These are phyloP conservation scores for Ophiothrix spiculata DNA, from an alignment of 35 echinoderm and acorn worm species.

Conservation along the genomic window DNA sequence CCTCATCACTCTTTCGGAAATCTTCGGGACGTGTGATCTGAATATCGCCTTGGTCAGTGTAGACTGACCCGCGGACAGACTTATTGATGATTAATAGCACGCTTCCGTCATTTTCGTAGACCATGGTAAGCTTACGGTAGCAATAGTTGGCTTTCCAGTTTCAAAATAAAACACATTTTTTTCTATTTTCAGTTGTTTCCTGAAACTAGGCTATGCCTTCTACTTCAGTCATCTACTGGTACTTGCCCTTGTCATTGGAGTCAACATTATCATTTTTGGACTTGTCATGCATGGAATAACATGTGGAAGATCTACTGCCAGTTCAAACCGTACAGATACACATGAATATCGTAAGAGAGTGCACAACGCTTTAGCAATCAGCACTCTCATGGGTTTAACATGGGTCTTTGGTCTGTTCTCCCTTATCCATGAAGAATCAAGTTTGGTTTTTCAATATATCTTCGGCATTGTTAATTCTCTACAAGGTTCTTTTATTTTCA, in stretches of 20 bases:
- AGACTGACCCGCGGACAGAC: too few relatives aligned
- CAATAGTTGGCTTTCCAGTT: too few relatives aligned
- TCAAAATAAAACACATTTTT: too few relatives aligned
- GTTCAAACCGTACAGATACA: not conserved
- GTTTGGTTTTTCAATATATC: constrained; percentile 43
- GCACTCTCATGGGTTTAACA: constrained; percentile 52
- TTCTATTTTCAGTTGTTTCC: constrained; percentile 14
- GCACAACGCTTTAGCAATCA: constrained; percentile 48
- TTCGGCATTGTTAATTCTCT: constrained; percentile 70
- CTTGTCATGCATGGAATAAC: constrained; percentile 29
- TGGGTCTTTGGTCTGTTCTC: constrained; percentile 68
- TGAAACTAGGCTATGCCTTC: constrained; percentile 24
- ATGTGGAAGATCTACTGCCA: not conserved
- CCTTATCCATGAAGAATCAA: not conserved
- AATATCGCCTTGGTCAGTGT: too few relatives aligned
- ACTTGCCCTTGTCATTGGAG: constrained; percentile 24
- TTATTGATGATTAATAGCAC: too few relatives aligned
- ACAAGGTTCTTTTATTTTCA: constrained; percentile 77
- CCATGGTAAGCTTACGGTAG: too few relatives aligned
- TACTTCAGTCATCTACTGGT: constrained; percentile 28
- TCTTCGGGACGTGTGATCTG: too few relatives aligned
- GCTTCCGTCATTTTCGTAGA: too few relatives aligned
- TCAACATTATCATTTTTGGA: constrained; percentile 28
- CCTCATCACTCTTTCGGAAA: too few relatives aligned
- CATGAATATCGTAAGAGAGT: constrained; percentile 22